Evolutionary conservation across 2,888 invertebrate genomes (phyloP), one percentile per base, ranked within the genome.

Genomic region (Mesorhabditis spiculigera): DNA sequence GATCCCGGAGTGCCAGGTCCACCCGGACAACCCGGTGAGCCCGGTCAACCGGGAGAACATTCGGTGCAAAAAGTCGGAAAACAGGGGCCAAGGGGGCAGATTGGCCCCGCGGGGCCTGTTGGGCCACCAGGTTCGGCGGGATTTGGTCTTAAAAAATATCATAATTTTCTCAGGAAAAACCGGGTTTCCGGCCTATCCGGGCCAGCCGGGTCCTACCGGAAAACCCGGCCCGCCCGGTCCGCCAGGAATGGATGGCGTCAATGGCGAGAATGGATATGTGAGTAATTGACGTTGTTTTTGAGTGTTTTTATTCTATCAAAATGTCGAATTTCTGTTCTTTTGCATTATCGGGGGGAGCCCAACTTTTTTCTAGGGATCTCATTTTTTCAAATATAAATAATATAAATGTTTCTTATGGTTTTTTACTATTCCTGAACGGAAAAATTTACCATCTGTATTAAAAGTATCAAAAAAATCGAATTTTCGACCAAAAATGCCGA

Each of bases 1-100:
- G 63, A 69, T 45, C 68, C 67, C 10, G 75, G 75, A 42, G 13
- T 65, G 10, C 67, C 68, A 44, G 75, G 75, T 42, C 68, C 68
- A 43, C 71, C 71, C 50, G 74, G 74, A 67, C 69, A 66, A 45
- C 68, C 70, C 10, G 75, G 75, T 68, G 65, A 70, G 44, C 69
- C 67, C 28, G 70, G 71, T 3, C 63, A 8, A 28, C 63, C 63
- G 6, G 63, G 58, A 13, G 63, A 63, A 8, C 63, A 8, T 8
- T 13, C 63, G 1, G n/a, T 8, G 63, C 63, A 63, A 2, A 63
- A 28, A 28, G 63, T 63, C 13, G 63, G 63, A 63, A 10, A 28
- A 63, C 8, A 16, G 16, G 63, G 63, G 1, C 58, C n/a, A 3
- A 50, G n/a, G 58, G 58, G 58, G n/a, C 10, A 50, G n/a, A 10